Conservation (phyloP, 37 sponge, comb jelly and placozoan genomes). For the Eunapius fragilis region DNA sequence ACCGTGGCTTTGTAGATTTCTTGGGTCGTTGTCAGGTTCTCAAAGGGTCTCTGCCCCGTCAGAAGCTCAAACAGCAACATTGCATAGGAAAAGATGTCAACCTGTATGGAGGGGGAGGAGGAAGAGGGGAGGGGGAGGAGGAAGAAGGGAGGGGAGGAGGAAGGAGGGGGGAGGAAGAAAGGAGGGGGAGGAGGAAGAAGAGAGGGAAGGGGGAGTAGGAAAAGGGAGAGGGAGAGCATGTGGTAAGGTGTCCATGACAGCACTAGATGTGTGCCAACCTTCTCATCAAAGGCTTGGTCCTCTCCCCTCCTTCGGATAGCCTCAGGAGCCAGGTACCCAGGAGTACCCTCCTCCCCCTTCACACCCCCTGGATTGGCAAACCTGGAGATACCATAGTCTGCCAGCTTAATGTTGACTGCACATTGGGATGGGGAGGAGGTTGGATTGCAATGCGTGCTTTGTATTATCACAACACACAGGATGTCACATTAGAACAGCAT, state of each 20-base stretch:
- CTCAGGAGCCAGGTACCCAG: conserved; percentile 93
- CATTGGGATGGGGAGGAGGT: neutral
- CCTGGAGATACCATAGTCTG: conserved; percentile 94
- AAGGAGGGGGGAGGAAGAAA: too few relatives aligned
- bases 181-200: too few relatives aligned
- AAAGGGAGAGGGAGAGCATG: neutral
- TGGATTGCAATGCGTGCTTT: too few relatives aligned
- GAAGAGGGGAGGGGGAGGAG: neutral
- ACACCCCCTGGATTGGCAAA: conserved; percentile 90
- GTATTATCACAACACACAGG: neutral
- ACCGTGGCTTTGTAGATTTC: conserved; percentile 80
- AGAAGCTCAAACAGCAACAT: conserved; percentile 94
- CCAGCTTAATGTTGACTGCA: conserved; percentile 79
- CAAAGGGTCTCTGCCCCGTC: conserved; percentile 89
- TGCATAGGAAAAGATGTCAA: conserved; percentile 96
- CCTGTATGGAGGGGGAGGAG: conserved; percentile 10
- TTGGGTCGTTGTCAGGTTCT: conserved; percentile 58
- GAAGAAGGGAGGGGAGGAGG: too few relatives aligned
- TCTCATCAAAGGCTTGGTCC: conserved; percentile 89
- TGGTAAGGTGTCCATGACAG: neutral
- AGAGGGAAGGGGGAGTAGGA: too few relatives aligned
- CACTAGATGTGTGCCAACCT: conserved; percentile 29
- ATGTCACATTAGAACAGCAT: neutral
- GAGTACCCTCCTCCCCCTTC: conserved; percentile 95
- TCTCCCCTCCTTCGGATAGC: conserved; percentile 84